Conservation (phyloP, 2,888 invertebrate genomes). For the Pegoplata infirma region DNA sequence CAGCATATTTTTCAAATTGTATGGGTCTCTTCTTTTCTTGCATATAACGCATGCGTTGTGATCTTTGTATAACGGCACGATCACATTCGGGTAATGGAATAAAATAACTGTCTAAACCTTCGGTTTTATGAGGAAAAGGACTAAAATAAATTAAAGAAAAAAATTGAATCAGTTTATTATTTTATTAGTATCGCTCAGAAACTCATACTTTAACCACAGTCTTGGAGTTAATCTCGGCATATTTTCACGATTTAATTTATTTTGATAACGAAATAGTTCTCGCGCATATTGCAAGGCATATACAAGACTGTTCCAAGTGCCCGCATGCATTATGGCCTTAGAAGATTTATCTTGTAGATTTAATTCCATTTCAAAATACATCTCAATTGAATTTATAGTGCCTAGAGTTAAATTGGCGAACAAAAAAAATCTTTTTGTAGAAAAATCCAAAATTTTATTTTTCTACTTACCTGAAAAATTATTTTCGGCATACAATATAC, state of each 20-base stretch:
- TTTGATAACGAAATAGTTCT: conserved; percentile 10
- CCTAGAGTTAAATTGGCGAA: too few relatives aligned
- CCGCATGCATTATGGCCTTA: conserved; percentile 40
- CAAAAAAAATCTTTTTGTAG: too few relatives aligned
- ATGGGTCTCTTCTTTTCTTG: conserved; percentile 82
- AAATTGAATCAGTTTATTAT: background rate
- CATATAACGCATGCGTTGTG: conserved; percentile 85
- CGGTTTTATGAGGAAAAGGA: background rate
- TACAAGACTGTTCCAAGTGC: conserved; percentile 50
- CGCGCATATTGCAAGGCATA: conserved; percentile 5
- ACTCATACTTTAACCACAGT: conserved; percentile 31
- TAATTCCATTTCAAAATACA: conserved; percentile 47
- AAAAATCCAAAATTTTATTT: too few relatives aligned
- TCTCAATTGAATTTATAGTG: conserved; percentile 51
- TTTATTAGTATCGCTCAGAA: background rate
- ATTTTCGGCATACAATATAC: conserved; percentile 47
- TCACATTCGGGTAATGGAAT: too few relatives aligned
- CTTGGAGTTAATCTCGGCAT: too few relatives aligned
- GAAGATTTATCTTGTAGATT: conserved; percentile 33
- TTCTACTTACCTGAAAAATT: too few relatives aligned
- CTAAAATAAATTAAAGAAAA: background rate
- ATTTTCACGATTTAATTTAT: too few relatives aligned
- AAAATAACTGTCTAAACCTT: conserved; percentile 10
- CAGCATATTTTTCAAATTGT: too few relatives aligned
- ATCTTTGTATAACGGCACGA: conserved; percentile 83